Conservation (phyloP, 2,888 invertebrate genomes). For the Lepidonotus clava region DNA sequence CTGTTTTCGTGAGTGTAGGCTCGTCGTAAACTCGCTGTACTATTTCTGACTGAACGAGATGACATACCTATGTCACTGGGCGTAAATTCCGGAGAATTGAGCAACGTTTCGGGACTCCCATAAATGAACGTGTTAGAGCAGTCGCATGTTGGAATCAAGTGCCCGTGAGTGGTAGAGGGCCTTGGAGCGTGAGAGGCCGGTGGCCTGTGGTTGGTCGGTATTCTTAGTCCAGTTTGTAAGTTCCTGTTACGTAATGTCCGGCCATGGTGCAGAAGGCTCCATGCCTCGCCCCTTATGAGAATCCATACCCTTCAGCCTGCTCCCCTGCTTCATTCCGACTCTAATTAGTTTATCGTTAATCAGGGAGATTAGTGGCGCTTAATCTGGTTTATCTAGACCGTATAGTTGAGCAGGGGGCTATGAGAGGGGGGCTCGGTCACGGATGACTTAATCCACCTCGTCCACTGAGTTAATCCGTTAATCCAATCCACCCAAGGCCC, state of each 20-base stretch:
- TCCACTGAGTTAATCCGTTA: background rate
- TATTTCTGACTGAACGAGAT: no score
- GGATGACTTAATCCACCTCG: background rate
- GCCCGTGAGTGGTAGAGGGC: no score
- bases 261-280: background rate
- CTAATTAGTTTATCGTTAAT: constrained; percentile 24
- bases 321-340: background rate
- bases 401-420: background rate
- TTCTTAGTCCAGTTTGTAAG: background rate
- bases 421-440: background rate
- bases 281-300: background rate
- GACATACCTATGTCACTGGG: no score
- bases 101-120: no score
- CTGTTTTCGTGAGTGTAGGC: no score
- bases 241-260: background rate
- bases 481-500: no score
- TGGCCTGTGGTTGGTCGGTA: no score
- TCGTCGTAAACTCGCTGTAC: no score
- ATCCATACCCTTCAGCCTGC: background rate
- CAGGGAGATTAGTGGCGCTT: background rate
- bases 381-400: background rate
- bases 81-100: no score
- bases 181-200: no score
- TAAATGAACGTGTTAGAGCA: no score
- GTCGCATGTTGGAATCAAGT: no score